Base-by-base conservation (phyloP, 2,113 vertebrate genomes). In the Lichenostomus cassidix region DNA sequence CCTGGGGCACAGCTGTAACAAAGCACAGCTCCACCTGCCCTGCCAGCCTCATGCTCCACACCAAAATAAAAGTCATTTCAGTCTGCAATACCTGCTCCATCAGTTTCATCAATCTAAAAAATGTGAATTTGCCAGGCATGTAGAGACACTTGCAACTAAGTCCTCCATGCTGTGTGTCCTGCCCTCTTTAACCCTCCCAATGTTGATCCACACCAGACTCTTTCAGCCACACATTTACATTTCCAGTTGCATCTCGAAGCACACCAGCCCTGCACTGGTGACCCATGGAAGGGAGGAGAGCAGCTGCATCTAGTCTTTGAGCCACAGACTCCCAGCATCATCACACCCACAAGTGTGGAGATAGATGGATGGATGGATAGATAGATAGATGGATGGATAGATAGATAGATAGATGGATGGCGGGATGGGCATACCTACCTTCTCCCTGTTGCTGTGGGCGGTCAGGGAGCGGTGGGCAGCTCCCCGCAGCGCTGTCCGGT, bases 401-500 rank as follows among this genome's bases (percentile, higher is more conserved):
- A 39, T 39, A n/a, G n/a, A n/a, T n/a, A n/a, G 39, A 39, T 39
- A 12, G 39, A 39, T 39, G 39, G 39, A 39, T 39, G 39, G 39
- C 10, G 10, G 39, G 39, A 39, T 3, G 47, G 6, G 70, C 46
- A 22, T 63, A 70, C 96, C 18, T 81, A 98, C 98, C 97, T 98
- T 98, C 95, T 98, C 98, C 73, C 94, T 94, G 75, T 98, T 98
- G 96, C 98, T 98, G 95, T 98, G 98, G 2, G 98, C 98, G 0
- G 98, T 98, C 29, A 98, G 97, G 9, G 97, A 98, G 21, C 97
- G 94, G 94, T 98, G 98, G 14, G 98, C 98, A 7, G 98, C 98
- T 2, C 98, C 98, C 2, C 98, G 93, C 80, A 98, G 59, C 2
- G 98, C 98, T 21, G 98, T 98, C 71, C 98, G 95, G 78, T 98